Percentiles rank a stretch among this genome's conserved stretches.
Evolutionary conservation across 2,797 vertebrate genomes (phyloP).

Genomic region (Margarornis squamiger): DNA sequence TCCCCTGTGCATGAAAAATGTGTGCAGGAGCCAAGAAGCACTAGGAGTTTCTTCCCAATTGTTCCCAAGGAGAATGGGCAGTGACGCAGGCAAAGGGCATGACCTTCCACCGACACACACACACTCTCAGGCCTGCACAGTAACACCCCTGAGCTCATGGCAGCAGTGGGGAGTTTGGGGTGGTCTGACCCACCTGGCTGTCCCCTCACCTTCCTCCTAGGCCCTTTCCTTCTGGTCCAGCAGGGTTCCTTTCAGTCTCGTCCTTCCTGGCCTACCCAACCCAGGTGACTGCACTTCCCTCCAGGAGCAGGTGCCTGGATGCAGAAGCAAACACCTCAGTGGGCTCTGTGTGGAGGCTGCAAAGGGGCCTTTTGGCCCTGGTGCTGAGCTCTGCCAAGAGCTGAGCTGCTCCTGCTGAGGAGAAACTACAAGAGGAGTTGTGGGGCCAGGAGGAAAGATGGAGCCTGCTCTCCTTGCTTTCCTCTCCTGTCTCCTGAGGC

Average conservation of each 20-base stretch:
- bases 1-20: slow-evolving; percentile 40
- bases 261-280: neutral
- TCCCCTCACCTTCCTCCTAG: neutral
- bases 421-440: neutral
- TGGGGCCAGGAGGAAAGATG: neutral
- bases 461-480: neutral
- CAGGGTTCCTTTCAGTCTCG: rapidly evolving
- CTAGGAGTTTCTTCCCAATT: neutral
- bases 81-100: neutral
- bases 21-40: neutral
- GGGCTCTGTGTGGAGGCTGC: no score
- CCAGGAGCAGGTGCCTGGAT: neutral
- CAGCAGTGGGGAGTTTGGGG: neutral
- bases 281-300: neutral
- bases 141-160: neutral
- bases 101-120: neutral
- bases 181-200: neutral
- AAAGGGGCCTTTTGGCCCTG: rapidly evolving
- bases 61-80: slow-evolving; percentile 5
- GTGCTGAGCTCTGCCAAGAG: neutral
- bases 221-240: neutral
- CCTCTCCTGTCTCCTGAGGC: neutral
- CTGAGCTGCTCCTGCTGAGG: neutral
- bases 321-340: neutral
- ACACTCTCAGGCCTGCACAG: neutral